phyloP scores from a whole-genome alignment of 2,797 vertebrate genomes.

The Acrossocheilus wenchowensis region DNA sequence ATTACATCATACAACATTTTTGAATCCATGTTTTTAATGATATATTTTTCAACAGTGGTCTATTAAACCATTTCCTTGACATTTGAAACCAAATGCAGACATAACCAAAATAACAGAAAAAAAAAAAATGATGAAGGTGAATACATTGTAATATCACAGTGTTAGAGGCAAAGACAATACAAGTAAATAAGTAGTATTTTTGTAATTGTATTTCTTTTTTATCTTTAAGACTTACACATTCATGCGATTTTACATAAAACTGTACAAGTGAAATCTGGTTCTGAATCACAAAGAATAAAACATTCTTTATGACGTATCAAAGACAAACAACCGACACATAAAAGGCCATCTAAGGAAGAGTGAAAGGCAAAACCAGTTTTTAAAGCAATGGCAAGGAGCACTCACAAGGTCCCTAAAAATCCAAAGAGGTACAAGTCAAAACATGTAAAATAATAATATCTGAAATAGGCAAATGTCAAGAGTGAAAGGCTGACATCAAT shows the following conservation, averaged over 20 bases:
- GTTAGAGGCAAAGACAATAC: conserved; percentile 85
- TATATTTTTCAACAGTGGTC: conserved; percentile 4
- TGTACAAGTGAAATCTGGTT: conserved; percentile 55
- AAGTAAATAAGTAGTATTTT: conserved; percentile 69
- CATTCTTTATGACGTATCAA: conserved; percentile 51
- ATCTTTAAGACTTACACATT: conserved; percentile 76
- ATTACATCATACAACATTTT: neutral
- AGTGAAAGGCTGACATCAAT: conserved; percentile 31
- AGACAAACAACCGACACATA: conserved; percentile 62
- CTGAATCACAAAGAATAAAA: conserved; percentile 70
- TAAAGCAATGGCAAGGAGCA: conserved; percentile 57
- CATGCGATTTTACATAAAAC: conserved; percentile 77
- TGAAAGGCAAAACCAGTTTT: conserved; percentile 57
- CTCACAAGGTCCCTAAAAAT: conserved; percentile 39
- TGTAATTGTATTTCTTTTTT: conserved; percentile 58
- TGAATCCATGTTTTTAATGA: neutral
- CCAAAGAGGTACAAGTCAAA: conserved; percentile 55
- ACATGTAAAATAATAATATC: neutral
- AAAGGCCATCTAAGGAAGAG: conserved; percentile 60
- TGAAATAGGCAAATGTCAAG: conserved; percentile 35
- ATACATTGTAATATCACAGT: conserved; percentile 83
- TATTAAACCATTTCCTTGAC: neutral
- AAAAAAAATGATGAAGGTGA: neutral
- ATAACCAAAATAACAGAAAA: neutral
- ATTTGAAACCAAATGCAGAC: conserved; percentile 20